Evolutionary conservation across 1,140 invertebrate species (phyloP).

Genomic region (Copidosoma floridanum): DNA sequence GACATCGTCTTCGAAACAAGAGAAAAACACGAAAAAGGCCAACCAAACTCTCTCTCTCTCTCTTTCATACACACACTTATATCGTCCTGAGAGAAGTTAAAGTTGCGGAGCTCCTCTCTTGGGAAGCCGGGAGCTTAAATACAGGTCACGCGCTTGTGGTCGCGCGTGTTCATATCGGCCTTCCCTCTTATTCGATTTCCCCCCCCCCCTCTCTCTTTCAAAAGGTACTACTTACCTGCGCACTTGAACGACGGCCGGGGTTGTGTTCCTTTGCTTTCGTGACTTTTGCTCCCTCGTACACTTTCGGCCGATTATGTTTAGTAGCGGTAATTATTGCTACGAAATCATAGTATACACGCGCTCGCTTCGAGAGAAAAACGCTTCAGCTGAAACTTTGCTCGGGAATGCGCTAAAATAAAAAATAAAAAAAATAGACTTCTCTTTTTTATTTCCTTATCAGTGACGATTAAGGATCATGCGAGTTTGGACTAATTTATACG

Average conservation of each 20-base stretch:
- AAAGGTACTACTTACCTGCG: no score
- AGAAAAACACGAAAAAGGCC: neutral
- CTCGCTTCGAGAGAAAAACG: slow-evolving; percentile 11
- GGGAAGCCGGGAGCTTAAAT: slow-evolving; percentile 32
- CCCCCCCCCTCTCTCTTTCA: neutral
- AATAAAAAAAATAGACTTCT: no score
- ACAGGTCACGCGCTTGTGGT: slow-evolving; percentile 37
- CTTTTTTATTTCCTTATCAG: no score
- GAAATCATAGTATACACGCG: neutral
- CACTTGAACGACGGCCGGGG: no score
- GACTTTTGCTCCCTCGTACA: slow-evolving; percentile 18
- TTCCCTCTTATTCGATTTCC: no score
- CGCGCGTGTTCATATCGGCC: slow-evolving; percentile 7
- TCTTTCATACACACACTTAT: no score
- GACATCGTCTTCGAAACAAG: neutral
- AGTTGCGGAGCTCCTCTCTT: no score
- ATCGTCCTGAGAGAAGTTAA: no score
- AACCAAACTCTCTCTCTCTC: neutral
- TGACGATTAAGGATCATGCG: no score
- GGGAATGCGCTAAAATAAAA: no score
- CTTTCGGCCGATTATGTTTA: slow-evolving; percentile 19
- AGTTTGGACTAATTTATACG: no score
- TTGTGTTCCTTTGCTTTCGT: slow-evolving; percentile 17
- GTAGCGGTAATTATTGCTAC: slow-evolving; percentile 20
- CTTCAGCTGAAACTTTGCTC: slow-evolving; percentile 6